Base-by-base conservation (phyloP, 2,113 vertebrate genomes). In the Mobula birostris region DNA sequence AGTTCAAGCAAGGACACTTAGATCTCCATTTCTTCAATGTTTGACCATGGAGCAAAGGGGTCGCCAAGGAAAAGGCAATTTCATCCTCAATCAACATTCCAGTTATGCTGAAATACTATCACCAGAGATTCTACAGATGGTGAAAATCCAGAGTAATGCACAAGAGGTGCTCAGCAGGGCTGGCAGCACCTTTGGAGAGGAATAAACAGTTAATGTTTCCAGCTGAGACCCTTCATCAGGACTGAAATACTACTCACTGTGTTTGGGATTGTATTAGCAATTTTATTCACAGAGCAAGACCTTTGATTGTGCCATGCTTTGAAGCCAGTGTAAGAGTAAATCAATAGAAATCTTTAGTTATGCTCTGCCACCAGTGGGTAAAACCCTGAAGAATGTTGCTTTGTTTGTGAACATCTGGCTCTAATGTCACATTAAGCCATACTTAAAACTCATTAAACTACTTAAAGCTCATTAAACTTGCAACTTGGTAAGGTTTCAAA, bases 391-490 rank as follows among this genome's bases (percentile, higher is more conserved):
- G 68, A 74, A 93, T 29, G 40, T 48, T 74, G 68, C 68, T 74
- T 93, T 93, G 68, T 74, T 93, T 74, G 70, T 40, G 74, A 93
- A 93, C 91, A 93, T 93, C 91, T 93, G 91, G 36, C 40, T 76
- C 68, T 56, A 92, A 72, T 74, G 36, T 92, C 12, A 72, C 21
- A 11, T 70, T 92, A 93, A 27, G 48, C 91, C 68, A 56, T 40
- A 72, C 70, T 93, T 74, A 74, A 93, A 48, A 93, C 32, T 40
- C 91, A 93, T 93, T 93, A 93, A 93, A 72, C 70, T 68, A 72
- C 70, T 93, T 74, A 74, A 93, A 48, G 74, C 32, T 40, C 91
- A 93, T 93, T 93, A 93, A 93, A 72, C 70, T 68, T 70, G 32
- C 11, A 93, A 74, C 70, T 93, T 14, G 7, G 68, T 76, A 27